A percentile compares a stretch with the other conserved stretches of the same genome.
Evolutionary conservation across 2,888 invertebrate genomes (phyloP).

Genomic region (Gymnocheta viridis): DNA sequence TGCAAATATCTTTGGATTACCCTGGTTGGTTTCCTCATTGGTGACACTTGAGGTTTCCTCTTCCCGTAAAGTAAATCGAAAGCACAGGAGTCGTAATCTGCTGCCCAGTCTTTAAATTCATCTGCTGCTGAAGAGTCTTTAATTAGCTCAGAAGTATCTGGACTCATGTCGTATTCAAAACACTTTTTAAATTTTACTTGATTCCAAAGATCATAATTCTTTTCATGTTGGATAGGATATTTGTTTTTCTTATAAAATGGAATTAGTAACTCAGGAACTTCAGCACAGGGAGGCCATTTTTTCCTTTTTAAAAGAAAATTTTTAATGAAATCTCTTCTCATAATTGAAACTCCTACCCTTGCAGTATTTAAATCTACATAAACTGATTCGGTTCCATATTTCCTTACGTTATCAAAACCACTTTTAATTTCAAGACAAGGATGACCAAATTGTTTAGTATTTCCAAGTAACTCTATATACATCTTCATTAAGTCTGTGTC

Average conservation of each 20-base stretch:
- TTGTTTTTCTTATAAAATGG: background rate
- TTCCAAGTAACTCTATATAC: no score
- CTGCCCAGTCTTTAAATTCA: background rate
- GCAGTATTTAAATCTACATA: background rate
- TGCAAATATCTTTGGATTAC: background rate
- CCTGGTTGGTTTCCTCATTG: background rate
- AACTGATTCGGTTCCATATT: background rate
- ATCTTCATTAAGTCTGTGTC: no score
- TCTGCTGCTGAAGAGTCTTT: background rate
- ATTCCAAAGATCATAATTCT: background rate
- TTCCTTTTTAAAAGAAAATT: background rate
- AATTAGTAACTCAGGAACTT: background rate
- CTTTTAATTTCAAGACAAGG: no score
- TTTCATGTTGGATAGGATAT: background rate
- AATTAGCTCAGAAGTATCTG: background rate
- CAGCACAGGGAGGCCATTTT: background rate
- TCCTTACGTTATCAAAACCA: no score
- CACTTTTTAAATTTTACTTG: background rate
- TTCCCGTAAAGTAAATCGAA: background rate
- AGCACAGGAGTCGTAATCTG: background rate
- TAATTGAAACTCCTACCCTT: background rate
- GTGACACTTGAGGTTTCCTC: background rate
- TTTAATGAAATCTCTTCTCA: constrained; percentile 4
- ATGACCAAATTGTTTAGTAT: no score
- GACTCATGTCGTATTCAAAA: background rate